These are phyloP conservation scores for Trichacis sp. DNA, from an alignment of 2,888 invertebrate species.

Conservation along the genomic window DNA sequence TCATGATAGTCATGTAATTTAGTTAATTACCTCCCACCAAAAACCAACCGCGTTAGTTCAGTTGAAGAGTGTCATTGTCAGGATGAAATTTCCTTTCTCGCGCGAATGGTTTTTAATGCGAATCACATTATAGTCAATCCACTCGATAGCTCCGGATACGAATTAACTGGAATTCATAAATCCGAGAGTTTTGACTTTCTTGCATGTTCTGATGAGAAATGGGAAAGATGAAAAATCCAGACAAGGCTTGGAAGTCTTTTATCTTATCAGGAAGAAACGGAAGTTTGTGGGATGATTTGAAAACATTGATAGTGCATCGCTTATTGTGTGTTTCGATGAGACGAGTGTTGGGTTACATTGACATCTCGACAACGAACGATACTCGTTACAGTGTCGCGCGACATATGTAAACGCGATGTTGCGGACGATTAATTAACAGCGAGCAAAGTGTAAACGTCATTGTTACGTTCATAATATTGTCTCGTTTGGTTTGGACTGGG, in stretches of 20 bases:
- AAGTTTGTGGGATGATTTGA: too few species aligned
- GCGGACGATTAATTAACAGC: background rate
- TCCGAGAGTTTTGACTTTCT: background rate
- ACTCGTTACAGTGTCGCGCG: background rate
- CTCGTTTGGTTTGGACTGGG: too few species aligned
- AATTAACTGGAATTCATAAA: background rate
- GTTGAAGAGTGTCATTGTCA: background rate
- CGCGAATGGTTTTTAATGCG: background rate
- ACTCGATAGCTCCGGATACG: background rate
- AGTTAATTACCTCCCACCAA: background rate
- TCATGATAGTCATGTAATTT: constrained; percentile 1
- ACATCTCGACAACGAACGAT: background rate
- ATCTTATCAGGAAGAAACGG: too few species aligned
- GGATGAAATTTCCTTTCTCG: background rate
- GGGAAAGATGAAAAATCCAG: background rate
- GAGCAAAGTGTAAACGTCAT: background rate
- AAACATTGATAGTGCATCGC: too few species aligned
- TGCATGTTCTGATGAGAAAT: background rate
- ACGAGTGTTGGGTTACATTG: background rate
- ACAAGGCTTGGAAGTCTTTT: too few species aligned
- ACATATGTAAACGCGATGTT: background rate
- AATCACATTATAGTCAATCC: background rate
- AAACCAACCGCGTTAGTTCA: background rate
- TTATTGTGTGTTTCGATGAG: too few species aligned
- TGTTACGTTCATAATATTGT: background rate